Conservation (phyloP, 1,140 invertebrate genomes). For the Conopomorpha cramerella region DNA sequence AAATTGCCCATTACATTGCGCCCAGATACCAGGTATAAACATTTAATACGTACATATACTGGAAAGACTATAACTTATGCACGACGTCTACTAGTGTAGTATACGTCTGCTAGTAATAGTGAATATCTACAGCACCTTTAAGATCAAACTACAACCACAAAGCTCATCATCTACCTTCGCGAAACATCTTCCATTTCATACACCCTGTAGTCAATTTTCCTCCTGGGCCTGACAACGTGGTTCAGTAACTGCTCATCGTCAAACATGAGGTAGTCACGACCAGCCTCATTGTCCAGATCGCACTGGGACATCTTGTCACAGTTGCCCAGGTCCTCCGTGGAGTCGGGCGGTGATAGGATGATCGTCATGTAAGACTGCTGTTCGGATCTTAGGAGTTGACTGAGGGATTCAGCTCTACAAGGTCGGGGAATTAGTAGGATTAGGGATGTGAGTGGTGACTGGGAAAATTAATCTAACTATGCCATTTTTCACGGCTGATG, state of each 20-base stretch:
- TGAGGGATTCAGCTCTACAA: slow-evolving; percentile 22
- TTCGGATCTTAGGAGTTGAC: slow-evolving; percentile 19
- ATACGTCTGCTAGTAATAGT: no score
- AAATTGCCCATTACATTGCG: no score
- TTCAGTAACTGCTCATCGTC: slow-evolving; percentile 20
- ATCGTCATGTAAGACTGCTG: slow-evolving; percentile 21
- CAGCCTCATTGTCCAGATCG: slow-evolving; percentile 28
- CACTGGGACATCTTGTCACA: slow-evolving; percentile 31
- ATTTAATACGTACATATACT: no score
- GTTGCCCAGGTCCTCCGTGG: slow-evolving; percentile 12
- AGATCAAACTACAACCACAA: no score
- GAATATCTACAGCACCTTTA: no score
- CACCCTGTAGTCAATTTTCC: slow-evolving; percentile 14
- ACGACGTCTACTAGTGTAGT: no score
- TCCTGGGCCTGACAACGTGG: slow-evolving; percentile 18
- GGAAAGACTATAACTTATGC: no score
- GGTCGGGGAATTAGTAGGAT: not conserved
- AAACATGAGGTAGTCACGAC: slow-evolving; percentile 38
- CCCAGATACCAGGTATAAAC: no score
- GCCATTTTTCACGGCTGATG: no score
- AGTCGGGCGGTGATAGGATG: slow-evolving; percentile 13
- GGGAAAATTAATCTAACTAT: no score
- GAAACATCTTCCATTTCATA: slow-evolving; percentile 42
- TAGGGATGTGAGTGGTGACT: not conserved
- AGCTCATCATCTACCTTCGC: slow-evolving; percentile 23